Percentiles rank a stretch among this genome's conserved stretches.
These are phyloP conservation scores for Psilanteris sp. DNA, from an alignment of 1,140 invertebrate species.

Conservation along the genomic window DNA sequence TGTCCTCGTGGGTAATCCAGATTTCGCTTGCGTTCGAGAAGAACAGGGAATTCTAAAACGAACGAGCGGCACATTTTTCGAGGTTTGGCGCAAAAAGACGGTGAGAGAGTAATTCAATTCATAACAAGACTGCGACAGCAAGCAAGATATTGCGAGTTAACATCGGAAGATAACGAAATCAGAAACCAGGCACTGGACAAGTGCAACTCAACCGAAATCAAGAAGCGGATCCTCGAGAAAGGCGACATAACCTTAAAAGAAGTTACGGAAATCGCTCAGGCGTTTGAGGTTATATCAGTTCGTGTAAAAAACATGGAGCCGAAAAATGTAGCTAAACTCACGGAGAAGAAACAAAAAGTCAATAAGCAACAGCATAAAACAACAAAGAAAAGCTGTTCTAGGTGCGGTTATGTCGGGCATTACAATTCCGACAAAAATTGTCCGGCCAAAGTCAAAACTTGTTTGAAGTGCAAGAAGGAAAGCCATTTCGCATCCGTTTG, in stretches of 20 bases:
- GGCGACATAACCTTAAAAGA: constrained; percentile 16
- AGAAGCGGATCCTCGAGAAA: constrained; percentile 64
- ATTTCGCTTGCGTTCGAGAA: too few species aligned
- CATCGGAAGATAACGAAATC: constrained; percentile 52
- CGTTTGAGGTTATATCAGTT: constrained; percentile 6
- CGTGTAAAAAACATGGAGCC: constrained; percentile 7
- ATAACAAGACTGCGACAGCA: constrained; percentile 62
- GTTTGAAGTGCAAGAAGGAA: background rate
- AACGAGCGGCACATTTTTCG: constrained; percentile 69
- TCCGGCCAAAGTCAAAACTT: constrained; percentile 6
- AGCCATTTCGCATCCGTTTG: constrained; percentile 52
- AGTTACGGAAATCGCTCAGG: constrained; percentile 5
- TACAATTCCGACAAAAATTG: background rate
- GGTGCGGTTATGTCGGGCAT: constrained; percentile 10
- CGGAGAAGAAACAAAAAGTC: constrained; percentile 3
- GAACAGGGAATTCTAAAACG: too few species aligned
- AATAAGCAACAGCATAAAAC: too few species aligned
- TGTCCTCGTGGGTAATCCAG: too few species aligned
- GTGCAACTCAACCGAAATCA: constrained; percentile 59
- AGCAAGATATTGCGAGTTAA: constrained; percentile 64
- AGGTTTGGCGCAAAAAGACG: constrained; percentile 48
- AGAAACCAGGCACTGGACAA: constrained; percentile 65
- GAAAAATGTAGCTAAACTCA: background rate
- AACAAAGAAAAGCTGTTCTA: constrained; percentile 1
- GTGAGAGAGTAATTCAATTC: constrained; percentile 55